Evolutionary conservation across 2,797 vertebrate genomes (phyloP).

Genomic region (Acridotheres tristis): DNA sequence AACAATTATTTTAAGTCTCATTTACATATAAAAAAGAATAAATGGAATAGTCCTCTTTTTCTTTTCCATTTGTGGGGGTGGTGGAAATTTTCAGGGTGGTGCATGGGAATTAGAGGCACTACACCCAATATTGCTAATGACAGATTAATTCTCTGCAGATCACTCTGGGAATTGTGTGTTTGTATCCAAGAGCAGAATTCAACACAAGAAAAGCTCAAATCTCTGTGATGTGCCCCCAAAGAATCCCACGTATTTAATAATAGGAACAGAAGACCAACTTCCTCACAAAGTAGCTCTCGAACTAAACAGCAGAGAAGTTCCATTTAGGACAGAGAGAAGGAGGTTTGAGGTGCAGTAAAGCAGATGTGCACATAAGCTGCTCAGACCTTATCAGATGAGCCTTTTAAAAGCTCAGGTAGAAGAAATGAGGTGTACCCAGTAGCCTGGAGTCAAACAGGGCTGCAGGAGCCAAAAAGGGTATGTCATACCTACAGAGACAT

Average conservation of each 20-base stretch:
- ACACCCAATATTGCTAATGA: conserved; percentile 66
- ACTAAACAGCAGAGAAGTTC: not conserved
- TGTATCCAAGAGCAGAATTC: conserved; percentile 44
- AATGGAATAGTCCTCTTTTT: conserved; percentile 64
- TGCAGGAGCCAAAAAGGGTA: conserved; percentile 36
- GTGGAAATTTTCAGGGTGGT: conserved; percentile 66
- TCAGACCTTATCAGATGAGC: conserved; percentile 41
- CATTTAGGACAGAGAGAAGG: conserved; percentile 18
- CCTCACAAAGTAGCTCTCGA: not conserved
- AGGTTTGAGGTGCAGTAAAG: not conserved
- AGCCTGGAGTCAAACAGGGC: conserved; percentile 4
- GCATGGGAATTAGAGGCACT: conserved; percentile 45
- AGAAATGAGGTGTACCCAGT: conserved; percentile 5
- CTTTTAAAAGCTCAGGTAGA: not conserved
- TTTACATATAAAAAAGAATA: conserved; percentile 82
- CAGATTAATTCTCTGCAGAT: conserved; percentile 64
- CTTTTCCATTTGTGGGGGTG: conserved; percentile 56
- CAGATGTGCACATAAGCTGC: not conserved
- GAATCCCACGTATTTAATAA: not conserved
- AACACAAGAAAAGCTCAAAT: conserved; percentile 27
- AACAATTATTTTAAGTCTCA: conserved; percentile 81
- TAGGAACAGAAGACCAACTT: conserved; percentile 10
- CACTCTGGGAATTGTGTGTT: conserved; percentile 38
- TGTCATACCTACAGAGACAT: not conserved
- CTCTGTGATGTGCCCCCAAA: conserved; percentile 45